Evolutionary conservation across 2,888 invertebrate genomes (phyloP).

Genomic region (Hemicrepidius hirtus): DNA sequence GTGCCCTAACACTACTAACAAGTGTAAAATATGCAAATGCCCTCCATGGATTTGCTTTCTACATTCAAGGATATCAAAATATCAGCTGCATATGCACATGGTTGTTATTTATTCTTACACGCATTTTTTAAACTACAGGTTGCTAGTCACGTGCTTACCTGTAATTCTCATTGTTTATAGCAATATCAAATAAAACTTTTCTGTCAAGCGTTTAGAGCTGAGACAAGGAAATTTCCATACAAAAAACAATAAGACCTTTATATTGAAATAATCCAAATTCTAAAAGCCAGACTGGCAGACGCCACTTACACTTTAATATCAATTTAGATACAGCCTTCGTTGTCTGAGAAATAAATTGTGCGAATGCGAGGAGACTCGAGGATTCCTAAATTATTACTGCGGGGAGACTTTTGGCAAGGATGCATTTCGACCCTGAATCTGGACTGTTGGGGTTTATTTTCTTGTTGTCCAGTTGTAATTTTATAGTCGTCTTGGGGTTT

Average conservation of each 20-base stretch:
- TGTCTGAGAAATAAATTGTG: conserved; percentile 18
- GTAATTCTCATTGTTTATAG: background rate
- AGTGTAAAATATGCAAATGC: conserved; percentile 18
- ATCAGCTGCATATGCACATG: background rate
- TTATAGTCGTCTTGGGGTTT: too few species aligned
- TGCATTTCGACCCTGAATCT: conserved; percentile 14
- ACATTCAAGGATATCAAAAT: conserved; percentile 5
- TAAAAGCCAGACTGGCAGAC: conserved; percentile 12
- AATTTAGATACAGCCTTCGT: conserved; percentile 23
- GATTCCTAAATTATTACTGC: conserved; percentile 20
- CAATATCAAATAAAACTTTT: background rate
- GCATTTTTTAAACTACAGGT: background rate
- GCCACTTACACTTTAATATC: conserved; percentile 12
- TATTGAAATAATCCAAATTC: conserved; percentile 3
- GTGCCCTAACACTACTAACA: too few species aligned
- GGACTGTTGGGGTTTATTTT: background rate
- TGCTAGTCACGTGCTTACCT: background rate
- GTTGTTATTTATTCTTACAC: background rate
- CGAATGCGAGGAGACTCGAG: conserved; percentile 7
- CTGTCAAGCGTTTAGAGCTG: too few species aligned
- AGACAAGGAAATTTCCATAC: background rate
- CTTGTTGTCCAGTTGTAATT: background rate
- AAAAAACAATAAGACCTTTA: background rate
- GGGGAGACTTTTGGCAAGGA: conserved; percentile 22
- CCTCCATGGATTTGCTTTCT: background rate